Evolutionary conservation across 2,113 vertebrate species (phyloP), one percentile per base, ranked within the genome.

Genomic region (Cathartes aura): DNA sequence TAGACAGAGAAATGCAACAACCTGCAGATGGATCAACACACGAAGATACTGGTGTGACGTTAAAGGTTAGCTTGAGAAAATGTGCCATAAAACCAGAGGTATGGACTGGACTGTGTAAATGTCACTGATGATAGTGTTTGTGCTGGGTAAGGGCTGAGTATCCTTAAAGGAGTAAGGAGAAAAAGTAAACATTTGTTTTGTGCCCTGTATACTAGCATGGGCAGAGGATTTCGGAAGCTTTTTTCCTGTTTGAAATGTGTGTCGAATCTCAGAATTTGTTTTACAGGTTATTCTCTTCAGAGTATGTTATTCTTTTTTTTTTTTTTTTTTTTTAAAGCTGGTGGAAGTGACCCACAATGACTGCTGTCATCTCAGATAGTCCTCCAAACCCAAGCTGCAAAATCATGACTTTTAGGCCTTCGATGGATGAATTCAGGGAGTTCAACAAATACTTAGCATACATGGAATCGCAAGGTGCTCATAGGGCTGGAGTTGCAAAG

Each of bases 381-480:
- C 98, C 99, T 96, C 98, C 98, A 83, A 99, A 99, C 85, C 98
- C 99, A 96, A 98, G 98, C 95, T 99, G 99, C 98, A 99, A 99
- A 98, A 99, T 99, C 63, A 99, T 99, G 99, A 99, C 99, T 92
- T 99, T 99, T 98, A 98, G 98, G 92, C 99, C 99, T 81, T 99
- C 99, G 14, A 98, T 99, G 99, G 99, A 99, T 95, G 99, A 99
- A 96, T 99, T 99, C 94, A 98, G 94, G 82, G 98, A 99, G 45
- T 99, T 99, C 95, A 99, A 99, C 97, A 99, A 99, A 96, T 99
- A 99, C 90, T 96, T 99, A 50, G 99, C 98, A 1, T 99, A 99
- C 78, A 99, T 99, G 99, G 99, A 99, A 96, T 99, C 99, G 88
- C 99, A 99, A 98, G 99, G 99, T 86, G 99, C 99, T 68, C 99